These are phyloP conservation scores for Lysandra coridon DNA, from an alignment of 2,888 invertebrate genomes.

Conservation along the genomic window DNA sequence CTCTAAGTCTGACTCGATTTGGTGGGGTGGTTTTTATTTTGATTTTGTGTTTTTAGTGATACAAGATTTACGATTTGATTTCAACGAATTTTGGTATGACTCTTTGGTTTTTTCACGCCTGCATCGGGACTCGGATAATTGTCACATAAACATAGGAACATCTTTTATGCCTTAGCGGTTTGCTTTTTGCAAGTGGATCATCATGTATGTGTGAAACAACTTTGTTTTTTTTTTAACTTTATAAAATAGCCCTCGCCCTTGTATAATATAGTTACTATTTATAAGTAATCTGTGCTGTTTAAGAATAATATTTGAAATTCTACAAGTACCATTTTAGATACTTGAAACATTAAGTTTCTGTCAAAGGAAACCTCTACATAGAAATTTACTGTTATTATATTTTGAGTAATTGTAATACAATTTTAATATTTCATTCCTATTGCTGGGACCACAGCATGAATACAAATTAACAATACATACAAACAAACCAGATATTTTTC, in stretches of 20 bases:
- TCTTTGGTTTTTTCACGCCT: constrained; percentile 39
- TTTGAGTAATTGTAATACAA: constrained; percentile 1
- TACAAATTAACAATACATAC: constrained; percentile 71
- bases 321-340: background rate
- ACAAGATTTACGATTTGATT: constrained; percentile 49
- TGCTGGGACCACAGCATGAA: constrained; percentile 63
- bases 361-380: background rate
- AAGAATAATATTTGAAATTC: background rate
- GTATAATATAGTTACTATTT: background rate
- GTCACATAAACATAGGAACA: constrained; percentile 22
- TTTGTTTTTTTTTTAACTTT: background rate
- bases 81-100: constrained; percentile 38
- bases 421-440: constrained; percentile 60
- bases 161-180: background rate
- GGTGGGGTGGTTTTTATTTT: constrained; percentile 68
- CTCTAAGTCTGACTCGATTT: constrained; percentile 62
- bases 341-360: no score
- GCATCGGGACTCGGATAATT: constrained; percentile 32
- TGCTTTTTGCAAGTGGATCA: background rate
- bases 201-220: background rate
- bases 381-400: background rate
- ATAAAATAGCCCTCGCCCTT: background rate
- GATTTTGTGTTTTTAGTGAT: constrained; percentile 56
- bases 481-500: constrained; percentile 58
- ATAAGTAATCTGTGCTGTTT: background rate